Evolutionary conservation across 1,140 invertebrate genomes (phyloP).

Genomic region (Diabrotica undecimpunctata): DNA sequence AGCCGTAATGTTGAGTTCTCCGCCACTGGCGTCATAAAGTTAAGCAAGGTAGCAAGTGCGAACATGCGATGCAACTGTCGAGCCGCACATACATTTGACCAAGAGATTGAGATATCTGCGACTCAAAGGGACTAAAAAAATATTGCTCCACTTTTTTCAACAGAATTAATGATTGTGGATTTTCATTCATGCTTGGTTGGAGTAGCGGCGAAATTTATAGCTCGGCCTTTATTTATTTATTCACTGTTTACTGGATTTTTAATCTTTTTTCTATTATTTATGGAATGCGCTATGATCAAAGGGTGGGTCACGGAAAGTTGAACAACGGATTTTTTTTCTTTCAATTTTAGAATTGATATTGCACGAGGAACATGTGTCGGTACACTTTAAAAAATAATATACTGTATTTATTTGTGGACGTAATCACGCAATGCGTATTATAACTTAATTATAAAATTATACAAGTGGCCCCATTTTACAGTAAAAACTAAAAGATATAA

Average conservation of each 20-base stretch:
- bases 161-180: constrained; percentile 36
- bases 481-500: no score
- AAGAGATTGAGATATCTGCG: constrained; percentile 34
- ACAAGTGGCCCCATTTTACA: no score
- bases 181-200: constrained; percentile 39
- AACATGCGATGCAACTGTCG: constrained; percentile 29
- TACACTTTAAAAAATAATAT: no score
- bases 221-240: constrained; percentile 31
- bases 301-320: neutral
- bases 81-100: constrained; percentile 27
- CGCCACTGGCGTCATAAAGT: constrained; percentile 29
- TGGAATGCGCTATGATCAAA: neutral
- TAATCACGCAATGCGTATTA: no score
- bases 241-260: neutral
- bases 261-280: neutral
- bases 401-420: no score
- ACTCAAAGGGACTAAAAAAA: constrained; percentile 34
- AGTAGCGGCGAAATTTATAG: constrained; percentile 33
- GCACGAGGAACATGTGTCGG: no score
- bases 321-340: no score
- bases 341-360: no score
- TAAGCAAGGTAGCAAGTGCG: constrained; percentile 27
- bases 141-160: constrained; percentile 32
- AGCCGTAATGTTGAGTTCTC: neutral
- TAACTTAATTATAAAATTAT: no score